Evolutionary conservation across 2,113 vertebrate genomes (phyloP).

Genomic region (Tiliqua scincoides): DNA sequence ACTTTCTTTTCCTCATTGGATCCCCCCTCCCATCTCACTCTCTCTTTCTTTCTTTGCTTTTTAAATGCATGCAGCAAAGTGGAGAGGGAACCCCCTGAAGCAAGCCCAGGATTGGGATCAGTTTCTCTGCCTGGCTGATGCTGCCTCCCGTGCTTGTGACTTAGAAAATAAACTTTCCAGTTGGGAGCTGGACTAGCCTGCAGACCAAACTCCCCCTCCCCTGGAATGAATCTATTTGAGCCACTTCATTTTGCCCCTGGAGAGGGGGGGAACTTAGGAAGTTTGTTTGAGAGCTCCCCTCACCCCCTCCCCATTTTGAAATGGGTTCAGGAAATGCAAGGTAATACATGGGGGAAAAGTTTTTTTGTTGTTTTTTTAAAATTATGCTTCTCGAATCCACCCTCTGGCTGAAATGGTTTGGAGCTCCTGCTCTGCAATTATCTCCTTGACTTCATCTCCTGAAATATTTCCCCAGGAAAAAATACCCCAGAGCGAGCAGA

Average conservation of each 20-base stretch:
- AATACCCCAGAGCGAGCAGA: neutral
- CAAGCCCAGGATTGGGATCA: slow-evolving; percentile 8
- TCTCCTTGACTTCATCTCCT: slow-evolving; percentile 47
- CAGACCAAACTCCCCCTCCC: slow-evolving; percentile 14
- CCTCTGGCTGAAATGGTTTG: slow-evolving; percentile 59
- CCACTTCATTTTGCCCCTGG: slow-evolving; percentile 43
- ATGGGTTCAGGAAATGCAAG: slow-evolving; percentile 50
- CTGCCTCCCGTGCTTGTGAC: slow-evolving; percentile 30
- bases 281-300: neutral
- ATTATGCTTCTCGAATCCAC: slow-evolving; percentile 56
- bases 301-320: neutral
- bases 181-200: slow-evolving; percentile 28
- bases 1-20: neutral
- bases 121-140: slow-evolving; percentile 24
- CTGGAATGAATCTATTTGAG: slow-evolving; percentile 18
- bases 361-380: slow-evolving; percentile 50
- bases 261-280: slow-evolving; percentile 4
- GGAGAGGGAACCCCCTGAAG: slow-evolving; percentile 13
- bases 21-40: rapidly evolving
- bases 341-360: slow-evolving; percentile 47
- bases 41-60: neutral
- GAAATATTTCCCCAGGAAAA: slow-evolving; percentile 34
- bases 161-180: slow-evolving; percentile 43
- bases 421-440: slow-evolving; percentile 55
- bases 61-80: slow-evolving; percentile 15